Base-by-base conservation (phyloP, 2,888 invertebrate species). In the Resseliella maxima region DNA sequence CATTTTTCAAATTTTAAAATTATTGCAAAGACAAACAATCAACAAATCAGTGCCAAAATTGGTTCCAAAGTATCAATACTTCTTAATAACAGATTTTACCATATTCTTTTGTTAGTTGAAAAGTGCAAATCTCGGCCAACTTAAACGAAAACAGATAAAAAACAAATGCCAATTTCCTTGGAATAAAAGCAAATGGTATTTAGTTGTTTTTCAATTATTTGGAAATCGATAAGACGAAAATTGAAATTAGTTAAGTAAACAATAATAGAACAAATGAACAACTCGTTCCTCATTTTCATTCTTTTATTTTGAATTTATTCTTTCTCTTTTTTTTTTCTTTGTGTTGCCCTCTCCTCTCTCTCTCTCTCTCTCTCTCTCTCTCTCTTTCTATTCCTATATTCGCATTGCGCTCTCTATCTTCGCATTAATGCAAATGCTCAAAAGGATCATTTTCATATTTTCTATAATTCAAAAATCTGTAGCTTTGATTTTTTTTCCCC, bases 171-270 rank as follows among this genome's bases (percentile, higher is more conserved):
- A 8, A 72, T 72, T 72, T 72, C 72, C 31, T 31, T 31, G 72
- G 72, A 72, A 72, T 72, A 72, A 59, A 59, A n/a, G 15, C 24
- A 59, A 72, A 72, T 72, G 72, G 72, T 5, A 72, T 72, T 72
- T 72, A 18, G 72, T 31, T 72, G 31, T 72, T 72, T 72, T 72
- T 27, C 72, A 31, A 72, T 72, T 72, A 72, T 31, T 72, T 72
- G 72, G 72, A 72, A 27, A 72, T 72, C 72, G 72, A 72, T 31
- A 31, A 72, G 72, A 72, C 35, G 72, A 27, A 72, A 72, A 72
- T 72, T 72, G 31, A 72, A 72, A 35, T 72, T 72, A 72, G 72
- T 35, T 31, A 72, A 27, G 15, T 31, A 72, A 72, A 72, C 72
- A 72, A 72, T 72, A 35, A 15, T 15, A 5, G 18, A 72, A 72